These are phyloP conservation scores for Drosophila limbata DNA, from an alignment of 2,888 invertebrate genomes.

Conservation along the genomic window DNA sequence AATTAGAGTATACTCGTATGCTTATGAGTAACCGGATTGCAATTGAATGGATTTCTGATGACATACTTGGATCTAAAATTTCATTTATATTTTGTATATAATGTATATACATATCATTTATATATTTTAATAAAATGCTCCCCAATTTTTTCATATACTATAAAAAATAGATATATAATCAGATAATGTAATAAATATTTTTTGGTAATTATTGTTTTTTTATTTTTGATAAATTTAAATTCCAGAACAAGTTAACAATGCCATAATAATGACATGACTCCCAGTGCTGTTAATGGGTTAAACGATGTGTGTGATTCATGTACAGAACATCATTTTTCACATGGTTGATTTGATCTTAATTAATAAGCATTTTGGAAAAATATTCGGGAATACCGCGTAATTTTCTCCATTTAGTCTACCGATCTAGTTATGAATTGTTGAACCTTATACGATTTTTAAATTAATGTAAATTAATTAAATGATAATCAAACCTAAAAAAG, in stretches of 20 bases:
- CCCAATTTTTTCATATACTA: too few species aligned
- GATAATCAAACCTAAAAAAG: not conserved
- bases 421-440: not conserved
- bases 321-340: not conserved
- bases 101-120: too few species aligned
- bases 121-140: too few species aligned
- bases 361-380: not conserved
- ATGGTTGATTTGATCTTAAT: slow-evolving; percentile 14
- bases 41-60: too few species aligned
- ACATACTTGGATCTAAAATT: too few species aligned
- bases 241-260: not conserved
- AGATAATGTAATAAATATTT: too few species aligned
- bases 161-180: too few species aligned
- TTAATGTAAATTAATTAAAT: not conserved
- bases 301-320: slow-evolving; percentile 15
- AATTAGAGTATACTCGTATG: too few species aligned
- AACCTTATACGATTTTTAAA: not conserved
- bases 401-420: not conserved
- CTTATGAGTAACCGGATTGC: too few species aligned
- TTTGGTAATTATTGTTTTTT: not conserved
- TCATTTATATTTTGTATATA: too few species aligned
- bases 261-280: slow-evolving; percentile 4
- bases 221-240: not conserved
- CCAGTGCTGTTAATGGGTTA: slow-evolving; percentile 5
- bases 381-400: too few species aligned